Conservation (phyloP, 2,797 vertebrate species). For the Perodicticus potto region DNA sequence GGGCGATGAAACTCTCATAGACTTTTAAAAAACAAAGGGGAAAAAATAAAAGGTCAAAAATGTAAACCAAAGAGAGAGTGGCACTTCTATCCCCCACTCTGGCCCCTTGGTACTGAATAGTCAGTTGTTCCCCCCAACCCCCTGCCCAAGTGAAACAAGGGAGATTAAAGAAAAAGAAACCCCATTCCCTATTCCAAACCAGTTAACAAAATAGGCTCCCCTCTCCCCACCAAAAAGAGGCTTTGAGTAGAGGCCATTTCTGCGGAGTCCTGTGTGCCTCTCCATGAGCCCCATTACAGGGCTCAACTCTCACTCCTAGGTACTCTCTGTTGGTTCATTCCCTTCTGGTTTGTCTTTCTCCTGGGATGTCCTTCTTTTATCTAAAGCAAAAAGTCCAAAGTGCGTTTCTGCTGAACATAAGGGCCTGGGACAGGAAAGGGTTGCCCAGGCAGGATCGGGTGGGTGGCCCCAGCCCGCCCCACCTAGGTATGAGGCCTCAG, state of each 20-base stretch:
- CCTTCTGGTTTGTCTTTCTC: constrained; percentile 64
- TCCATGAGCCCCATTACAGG: constrained; percentile 38
- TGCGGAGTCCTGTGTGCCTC: constrained; percentile 65
- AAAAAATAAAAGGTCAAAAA: constrained; percentile 60
- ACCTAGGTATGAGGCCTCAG: constrained; percentile 87
- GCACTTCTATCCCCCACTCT: constrained; percentile 47
- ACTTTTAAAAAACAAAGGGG: constrained; percentile 24
- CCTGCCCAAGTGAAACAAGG: constrained; percentile 63
- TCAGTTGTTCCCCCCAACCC: constrained; percentile 22
- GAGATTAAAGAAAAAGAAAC: constrained; percentile 64
- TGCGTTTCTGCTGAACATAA: constrained; percentile 82
- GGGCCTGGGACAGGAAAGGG: constrained; percentile 69
- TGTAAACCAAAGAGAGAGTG: constrained; percentile 73
- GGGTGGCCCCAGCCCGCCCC: constrained; percentile 68
- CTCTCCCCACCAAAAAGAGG: neutral
- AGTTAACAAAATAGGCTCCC: constrained; percentile 75
- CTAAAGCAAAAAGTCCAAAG: constrained; percentile 85
- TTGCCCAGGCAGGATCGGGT: constrained; percentile 73
- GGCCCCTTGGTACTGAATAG: constrained; percentile 63
- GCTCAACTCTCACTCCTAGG: constrained; percentile 14
- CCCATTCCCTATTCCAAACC: constrained; percentile 67
- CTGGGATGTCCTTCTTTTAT: constrained; percentile 71
- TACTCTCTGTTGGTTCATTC: constrained; percentile 47
- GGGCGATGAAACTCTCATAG: constrained; percentile 64
- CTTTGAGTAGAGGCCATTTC: constrained; percentile 63